Evolutionary conservation across 2,888 invertebrate species (phyloP), one percentile per base, ranked within the genome.

Genomic region (Neoitamus cyanurus): DNA sequence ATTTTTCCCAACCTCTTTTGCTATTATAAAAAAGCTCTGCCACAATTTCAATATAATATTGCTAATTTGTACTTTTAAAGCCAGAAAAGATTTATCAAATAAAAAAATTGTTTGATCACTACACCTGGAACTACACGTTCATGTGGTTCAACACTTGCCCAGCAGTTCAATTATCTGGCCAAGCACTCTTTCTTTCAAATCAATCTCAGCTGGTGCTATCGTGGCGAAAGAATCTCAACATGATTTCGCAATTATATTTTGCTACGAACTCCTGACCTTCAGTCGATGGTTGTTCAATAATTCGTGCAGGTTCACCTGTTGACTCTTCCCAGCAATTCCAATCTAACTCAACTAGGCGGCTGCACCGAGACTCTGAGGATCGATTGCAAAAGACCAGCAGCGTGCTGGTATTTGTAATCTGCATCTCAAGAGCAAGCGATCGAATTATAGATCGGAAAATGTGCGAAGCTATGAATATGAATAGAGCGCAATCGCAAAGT

Each of bases 161-260:
- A 36, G 36, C 37, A 73, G 15, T 36, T 73, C 70, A 70, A 11
- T 70, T n/a, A 28, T 68, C 25, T 68, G 20, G 20, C 9, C 5
- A 25, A 68, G 13, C 15, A 70, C 30, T 70, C 31, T 70, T 70
- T 70, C 70, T 70, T 30, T 31, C 36, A 25, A 73, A 73, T 30
- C 73, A 25, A 73, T 73, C 73, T 73, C 37, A 36, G 37, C 2
- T 34, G 15, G 15, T 36, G 11, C 73, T 36, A 25, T 37, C 82
- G 42, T 28, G 20, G 30, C 77, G 20, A 75, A 48, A 78, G 46
- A 58, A 82, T 36, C 36, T 30, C 36, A 20, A 48, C 83, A 83
- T 83, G 83, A 83, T 83, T 83, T 68, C 46, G 83, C 83, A 83
- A 83, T 83, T 83, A 73, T 83, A 72, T 72, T 83, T 83, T 34